A percentile compares a stretch with the other conserved stretches of the same genome.
These are phyloP conservation scores for Bradypodion pumilum DNA, from an alignment of 2,797 vertebrate genomes.

Conservation along the genomic window DNA sequence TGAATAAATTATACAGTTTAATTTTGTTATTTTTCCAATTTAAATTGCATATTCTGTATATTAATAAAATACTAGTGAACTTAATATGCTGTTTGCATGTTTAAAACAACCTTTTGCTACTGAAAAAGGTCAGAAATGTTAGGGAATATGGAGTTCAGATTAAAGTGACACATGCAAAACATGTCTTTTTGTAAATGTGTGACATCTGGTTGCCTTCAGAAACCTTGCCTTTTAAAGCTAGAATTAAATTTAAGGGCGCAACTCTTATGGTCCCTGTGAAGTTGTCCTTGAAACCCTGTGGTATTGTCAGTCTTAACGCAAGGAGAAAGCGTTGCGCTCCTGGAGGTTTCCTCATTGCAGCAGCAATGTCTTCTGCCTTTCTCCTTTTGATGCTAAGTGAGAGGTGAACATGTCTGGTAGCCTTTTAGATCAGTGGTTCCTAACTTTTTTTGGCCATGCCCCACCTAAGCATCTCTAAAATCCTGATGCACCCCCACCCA, in stretches of 20 bases:
- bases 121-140: slow-evolving; percentile 38
- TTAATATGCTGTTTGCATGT: slow-evolving; percentile 61
- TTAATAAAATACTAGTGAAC: slow-evolving; percentile 56
- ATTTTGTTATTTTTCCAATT: slow-evolving; percentile 51
- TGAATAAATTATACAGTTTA: slow-evolving; percentile 71
- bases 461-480: no score
- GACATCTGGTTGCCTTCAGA: slow-evolving; percentile 25
- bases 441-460: no score
- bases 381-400: not conserved
- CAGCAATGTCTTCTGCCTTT: not conserved
- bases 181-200: slow-evolving; percentile 56
- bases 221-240: slow-evolving; percentile 2
- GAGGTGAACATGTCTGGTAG: not conserved
- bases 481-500: no score
- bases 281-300: not conserved
- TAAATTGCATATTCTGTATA: slow-evolving; percentile 59
- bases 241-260: not conserved
- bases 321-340: no score
- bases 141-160: slow-evolving; percentile 41
- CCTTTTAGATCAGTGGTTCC: no score
- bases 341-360: no score
- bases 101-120: slow-evolving; percentile 57
- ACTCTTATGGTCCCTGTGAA: not conserved
- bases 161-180: slow-evolving; percentile 39
- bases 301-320: no score